Evolutionary conservation across 2,113 vertebrate genomes (phyloP).

Genomic region (Phasianus colchicus): DNA sequence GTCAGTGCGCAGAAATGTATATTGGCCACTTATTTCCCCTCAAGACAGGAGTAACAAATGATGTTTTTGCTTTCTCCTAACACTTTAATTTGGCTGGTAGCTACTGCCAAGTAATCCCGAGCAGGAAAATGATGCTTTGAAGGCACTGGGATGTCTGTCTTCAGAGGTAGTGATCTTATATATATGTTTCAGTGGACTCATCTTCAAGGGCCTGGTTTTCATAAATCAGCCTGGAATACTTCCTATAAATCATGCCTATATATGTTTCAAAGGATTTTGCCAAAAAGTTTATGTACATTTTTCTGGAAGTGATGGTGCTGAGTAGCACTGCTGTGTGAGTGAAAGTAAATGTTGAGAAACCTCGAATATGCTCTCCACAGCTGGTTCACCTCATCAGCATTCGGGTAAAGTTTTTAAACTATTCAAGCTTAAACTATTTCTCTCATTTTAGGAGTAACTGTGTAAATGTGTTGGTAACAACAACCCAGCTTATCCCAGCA

Average conservation of each 20-base stretch:
- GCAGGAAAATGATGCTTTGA: background rate
- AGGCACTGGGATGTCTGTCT: background rate
- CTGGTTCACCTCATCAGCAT: background rate
- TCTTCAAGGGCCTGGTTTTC: background rate
- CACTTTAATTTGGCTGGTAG: background rate
- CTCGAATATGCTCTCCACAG: background rate
- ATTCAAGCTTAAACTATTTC: conserved; percentile 5
- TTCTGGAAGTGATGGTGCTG: background rate
- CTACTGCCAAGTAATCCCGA: background rate
- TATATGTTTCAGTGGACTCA: background rate
- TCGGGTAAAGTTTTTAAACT: background rate
- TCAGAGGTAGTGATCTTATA: background rate
- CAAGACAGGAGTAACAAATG: background rate
- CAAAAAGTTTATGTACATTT: background rate
- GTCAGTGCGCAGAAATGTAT: background rate
- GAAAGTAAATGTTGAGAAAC: background rate
- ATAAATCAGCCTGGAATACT: background rate
- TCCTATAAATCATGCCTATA: background rate
- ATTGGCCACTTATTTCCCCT: background rate
- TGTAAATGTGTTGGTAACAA: conserved; percentile 84
- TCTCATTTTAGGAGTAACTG: conserved; percentile 82
- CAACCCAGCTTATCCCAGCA: conserved; percentile 86
- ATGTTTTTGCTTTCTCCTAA: background rate
- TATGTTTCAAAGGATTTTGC: background rate
- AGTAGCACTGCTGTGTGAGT: background rate